Evolutionary conservation across 2,888 invertebrate species (phyloP).

Genomic region (Cephus spinipes): DNA sequence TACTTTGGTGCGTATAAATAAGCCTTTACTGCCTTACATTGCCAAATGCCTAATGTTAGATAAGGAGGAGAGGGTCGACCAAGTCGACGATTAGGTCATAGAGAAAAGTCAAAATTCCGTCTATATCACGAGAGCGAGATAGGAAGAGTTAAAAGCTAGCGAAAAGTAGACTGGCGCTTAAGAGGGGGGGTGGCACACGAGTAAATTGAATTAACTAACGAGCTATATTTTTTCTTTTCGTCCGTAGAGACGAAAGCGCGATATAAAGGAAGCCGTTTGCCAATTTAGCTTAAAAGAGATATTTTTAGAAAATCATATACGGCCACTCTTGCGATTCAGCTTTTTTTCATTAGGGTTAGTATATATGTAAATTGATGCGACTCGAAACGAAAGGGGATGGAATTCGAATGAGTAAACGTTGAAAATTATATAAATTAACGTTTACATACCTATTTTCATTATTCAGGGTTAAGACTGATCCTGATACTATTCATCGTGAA

Average conservation of each 20-base stretch:
- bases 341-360: constrained; percentile 15
- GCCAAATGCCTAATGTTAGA: constrained; percentile 49
- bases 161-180: background rate
- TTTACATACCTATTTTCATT: background rate
- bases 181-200: background rate
- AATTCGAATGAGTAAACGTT: background rate
- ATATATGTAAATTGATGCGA: background rate
- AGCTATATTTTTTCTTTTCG: background rate
- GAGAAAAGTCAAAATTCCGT: background rate
- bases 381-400: background rate
- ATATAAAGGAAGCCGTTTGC: background rate
- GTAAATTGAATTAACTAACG: background rate
- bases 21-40: constrained; percentile 53
- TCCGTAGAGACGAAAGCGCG: too few species aligned
- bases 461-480: background rate
- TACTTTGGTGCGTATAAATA: constrained; percentile 1
- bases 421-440: background rate
- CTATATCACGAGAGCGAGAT: background rate
- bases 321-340: constrained; percentile 12
- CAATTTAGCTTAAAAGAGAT: constrained; percentile 23
- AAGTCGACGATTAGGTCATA: background rate
- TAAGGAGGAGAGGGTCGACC: background rate
- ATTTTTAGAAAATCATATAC: constrained; percentile 41
- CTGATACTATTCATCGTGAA: background rate
- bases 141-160: background rate